These are phyloP conservation scores for Poeciliopsis turneri DNA, from an alignment of 2,797 vertebrate genomes.

Conservation along the genomic window DNA sequence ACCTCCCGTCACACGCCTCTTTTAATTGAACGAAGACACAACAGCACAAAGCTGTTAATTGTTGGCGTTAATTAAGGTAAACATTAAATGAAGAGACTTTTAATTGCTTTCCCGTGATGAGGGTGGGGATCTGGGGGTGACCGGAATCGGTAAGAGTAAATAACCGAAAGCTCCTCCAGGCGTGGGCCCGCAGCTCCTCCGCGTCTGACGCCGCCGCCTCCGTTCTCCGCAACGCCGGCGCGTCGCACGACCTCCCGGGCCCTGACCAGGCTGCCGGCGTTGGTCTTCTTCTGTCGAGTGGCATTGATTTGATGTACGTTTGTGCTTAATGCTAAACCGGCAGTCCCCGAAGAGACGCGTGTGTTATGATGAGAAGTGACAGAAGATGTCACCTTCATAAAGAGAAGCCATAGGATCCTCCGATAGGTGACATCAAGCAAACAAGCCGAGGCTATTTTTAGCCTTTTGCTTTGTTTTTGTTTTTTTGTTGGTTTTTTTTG, in stretches of 20 bases:
- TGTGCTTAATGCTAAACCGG: slow-evolving; percentile 61
- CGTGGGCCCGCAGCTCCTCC: slow-evolving; percentile 46
- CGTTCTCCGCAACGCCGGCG: background rate
- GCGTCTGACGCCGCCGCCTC: slow-evolving; percentile 16
- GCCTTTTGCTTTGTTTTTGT: slow-evolving; percentile 23
- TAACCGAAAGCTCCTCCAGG: slow-evolving; percentile 74
- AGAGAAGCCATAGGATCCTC: slow-evolving; percentile 48
- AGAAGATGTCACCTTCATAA: slow-evolving; percentile 65
- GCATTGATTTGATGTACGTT: slow-evolving; percentile 73
- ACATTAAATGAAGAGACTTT: slow-evolving; percentile 81
- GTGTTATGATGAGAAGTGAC: slow-evolving; percentile 72
- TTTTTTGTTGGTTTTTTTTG: slow-evolving; percentile 27
- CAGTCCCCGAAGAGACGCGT: slow-evolving; percentile 57
- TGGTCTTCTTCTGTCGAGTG: slow-evolving; percentile 55
- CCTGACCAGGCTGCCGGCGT: slow-evolving; percentile 57
- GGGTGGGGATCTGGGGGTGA: slow-evolving; percentile 78
- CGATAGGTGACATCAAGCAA: slow-evolving; percentile 24
- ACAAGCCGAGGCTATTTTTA: slow-evolving; percentile 34
- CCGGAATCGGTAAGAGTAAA: slow-evolving; percentile 79
- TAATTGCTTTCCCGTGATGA: slow-evolving; percentile 82
- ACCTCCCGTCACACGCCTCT: slow-evolving; percentile 67
- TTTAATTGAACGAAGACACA: slow-evolving; percentile 76
- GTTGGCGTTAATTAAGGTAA: slow-evolving; percentile 82
- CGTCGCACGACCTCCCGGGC: slow-evolving; percentile 30
- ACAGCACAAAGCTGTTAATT: slow-evolving; percentile 78